phyloP scores from a whole-genome alignment of 92 coral and sea anemone species.

The Paramuricea clavata region DNA sequence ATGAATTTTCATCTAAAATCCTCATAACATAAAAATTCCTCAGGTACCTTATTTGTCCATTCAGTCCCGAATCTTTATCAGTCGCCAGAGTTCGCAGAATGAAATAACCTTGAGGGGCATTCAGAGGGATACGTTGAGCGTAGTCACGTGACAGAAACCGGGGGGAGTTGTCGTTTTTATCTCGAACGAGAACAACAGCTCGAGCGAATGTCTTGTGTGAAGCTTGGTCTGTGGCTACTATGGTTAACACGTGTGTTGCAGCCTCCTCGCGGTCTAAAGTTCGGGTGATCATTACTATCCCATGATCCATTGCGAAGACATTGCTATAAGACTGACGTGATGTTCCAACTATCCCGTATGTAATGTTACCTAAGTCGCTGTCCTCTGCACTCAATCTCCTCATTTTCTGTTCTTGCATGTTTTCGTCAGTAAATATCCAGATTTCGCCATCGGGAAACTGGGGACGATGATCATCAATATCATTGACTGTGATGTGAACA shows the following conservation, averaged over 20 bases:
- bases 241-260: conserved; percentile 72
- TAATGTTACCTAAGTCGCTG: conserved; percentile 71
- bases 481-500: conserved; percentile 69
- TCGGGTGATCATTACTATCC: conserved; percentile 69
- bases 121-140: conserved; percentile 74
- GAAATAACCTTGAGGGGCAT: conserved; percentile 60
- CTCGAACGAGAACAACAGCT: conserved; percentile 72
- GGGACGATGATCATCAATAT: conserved; percentile 89
- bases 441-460: conserved; percentile 65
- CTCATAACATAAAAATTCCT: background rate
- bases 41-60: conserved; percentile 80
- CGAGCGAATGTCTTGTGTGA: conserved; percentile 74
- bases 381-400: conserved; percentile 68
- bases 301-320: conserved; percentile 71
- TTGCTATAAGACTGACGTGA: conserved; percentile 68
- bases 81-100: conserved; percentile 70
- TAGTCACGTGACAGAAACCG: conserved; percentile 71
- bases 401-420: conserved; percentile 65
- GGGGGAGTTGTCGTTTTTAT: conserved; percentile 80
- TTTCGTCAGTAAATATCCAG: conserved; percentile 76
- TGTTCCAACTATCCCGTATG: conserved; percentile 73
- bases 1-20: background rate
- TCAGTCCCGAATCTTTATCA: conserved; percentile 79
- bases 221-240: conserved; percentile 83
- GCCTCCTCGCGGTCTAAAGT: conserved; percentile 77